Evolutionary conservation across 2,888 invertebrate species (phyloP).

Genomic region (Endomychus coccineus): DNA sequence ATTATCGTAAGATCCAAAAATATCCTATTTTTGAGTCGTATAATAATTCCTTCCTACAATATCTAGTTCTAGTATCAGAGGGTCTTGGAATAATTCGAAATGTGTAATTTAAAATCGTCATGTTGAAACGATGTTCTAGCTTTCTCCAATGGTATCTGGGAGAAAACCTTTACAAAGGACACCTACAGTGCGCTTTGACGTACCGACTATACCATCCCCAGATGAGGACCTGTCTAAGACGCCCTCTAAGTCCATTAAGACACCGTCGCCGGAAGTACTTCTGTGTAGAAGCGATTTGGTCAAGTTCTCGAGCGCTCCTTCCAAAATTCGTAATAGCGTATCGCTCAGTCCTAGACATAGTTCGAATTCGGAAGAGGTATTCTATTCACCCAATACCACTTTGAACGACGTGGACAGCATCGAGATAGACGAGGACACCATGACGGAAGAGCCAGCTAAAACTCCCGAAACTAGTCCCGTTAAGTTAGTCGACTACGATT

Average conservation of each 20-base stretch:
- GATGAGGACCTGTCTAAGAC: conserved; percentile 15
- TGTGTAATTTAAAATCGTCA: not conserved
- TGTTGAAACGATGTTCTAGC: conserved; percentile 2
- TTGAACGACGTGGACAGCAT: conserved; percentile 16
- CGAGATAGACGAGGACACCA: conserved; percentile 8
- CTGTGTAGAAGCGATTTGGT: not conserved
- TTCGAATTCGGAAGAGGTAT: conserved; percentile 10
- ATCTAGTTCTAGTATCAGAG: not conserved
- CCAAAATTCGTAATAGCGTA: conserved; percentile 12
- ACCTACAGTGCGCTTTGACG: conserved; percentile 19
- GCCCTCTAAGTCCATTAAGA: conserved; percentile 3
- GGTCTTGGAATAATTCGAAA: not conserved
- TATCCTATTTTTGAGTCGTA: too few relatives aligned
- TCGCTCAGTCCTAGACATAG: conserved; percentile 4
- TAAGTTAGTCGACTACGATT: conserved; percentile 13
- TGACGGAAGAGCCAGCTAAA: conserved; percentile 4
- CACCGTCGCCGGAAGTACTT: not conserved
- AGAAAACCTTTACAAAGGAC: conserved; percentile 7
- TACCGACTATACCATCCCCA: conserved; percentile 11
- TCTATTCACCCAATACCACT: conserved; percentile 26
- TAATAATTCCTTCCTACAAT: too few relatives aligned
- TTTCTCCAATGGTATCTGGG: conserved; percentile 3
- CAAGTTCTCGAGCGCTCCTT: conserved; percentile 3
- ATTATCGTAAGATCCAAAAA: not conserved
- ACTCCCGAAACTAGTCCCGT: conserved; percentile 7